Percentiles rank a stretch among this genome's conserved stretches.
These are phyloP conservation scores for Ceratotherium simum DNA, from an alignment of 2,113 vertebrate species.

Conservation along the genomic window DNA sequence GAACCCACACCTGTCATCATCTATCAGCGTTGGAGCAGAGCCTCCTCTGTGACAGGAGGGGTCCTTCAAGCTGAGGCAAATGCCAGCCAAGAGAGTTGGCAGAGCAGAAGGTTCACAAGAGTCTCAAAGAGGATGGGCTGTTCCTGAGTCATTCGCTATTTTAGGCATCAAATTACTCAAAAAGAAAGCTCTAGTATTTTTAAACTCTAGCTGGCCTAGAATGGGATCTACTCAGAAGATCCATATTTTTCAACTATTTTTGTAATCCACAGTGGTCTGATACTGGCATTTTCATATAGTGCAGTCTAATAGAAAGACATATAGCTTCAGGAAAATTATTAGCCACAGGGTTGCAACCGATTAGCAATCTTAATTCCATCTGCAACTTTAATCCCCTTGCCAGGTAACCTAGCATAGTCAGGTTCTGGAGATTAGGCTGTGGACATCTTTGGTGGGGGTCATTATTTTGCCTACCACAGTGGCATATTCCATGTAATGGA, in stretches of 20 bases:
- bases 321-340: fast-evolving
- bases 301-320: background rate
- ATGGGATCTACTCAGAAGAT: too few species aligned
- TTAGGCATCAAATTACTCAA: background rate
- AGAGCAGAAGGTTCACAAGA: fast-evolving
- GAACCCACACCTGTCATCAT: background rate
- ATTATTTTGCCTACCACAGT: background rate
- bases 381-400: too few species aligned
- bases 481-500: fast-evolving
- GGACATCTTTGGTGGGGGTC: background rate
- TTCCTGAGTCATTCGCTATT: background rate
- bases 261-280: background rate
- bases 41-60: background rate
- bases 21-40: fast-evolving
- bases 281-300: fast-evolving
- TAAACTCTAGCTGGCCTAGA: background rate
- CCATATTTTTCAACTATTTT: background rate
- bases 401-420: fast-evolving
- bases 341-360: background rate
- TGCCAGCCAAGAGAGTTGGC: background rate
- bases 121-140: background rate
- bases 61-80: background rate
- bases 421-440: fast-evolving
- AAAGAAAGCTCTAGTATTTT: background rate
- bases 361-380: fast-evolving